Evolutionary conservation across 2,113 vertebrate species (phyloP).

Genomic region (Trichechus manatus): DNA sequence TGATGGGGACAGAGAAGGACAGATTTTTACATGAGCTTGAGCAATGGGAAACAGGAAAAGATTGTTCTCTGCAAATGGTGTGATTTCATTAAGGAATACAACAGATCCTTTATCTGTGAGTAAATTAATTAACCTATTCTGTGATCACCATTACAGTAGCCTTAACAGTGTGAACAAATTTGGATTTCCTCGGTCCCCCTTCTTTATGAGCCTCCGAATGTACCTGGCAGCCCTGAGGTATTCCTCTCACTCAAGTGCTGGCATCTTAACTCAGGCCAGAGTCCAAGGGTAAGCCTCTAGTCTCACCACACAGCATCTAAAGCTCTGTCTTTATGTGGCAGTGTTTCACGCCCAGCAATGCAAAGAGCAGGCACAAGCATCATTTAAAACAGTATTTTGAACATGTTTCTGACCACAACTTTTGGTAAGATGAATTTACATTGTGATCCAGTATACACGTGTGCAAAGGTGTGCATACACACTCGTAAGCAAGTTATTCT

Average conservation of each 20-base stretch:
- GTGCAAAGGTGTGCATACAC: background rate
- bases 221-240: too few relatives aligned
- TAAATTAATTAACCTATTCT: background rate
- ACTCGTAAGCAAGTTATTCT: background rate
- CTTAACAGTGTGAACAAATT: background rate
- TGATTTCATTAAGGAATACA: background rate
- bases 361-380: background rate
- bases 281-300: background rate
- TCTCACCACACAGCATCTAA: background rate
- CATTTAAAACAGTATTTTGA: background rate
- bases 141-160: background rate
- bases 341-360: background rate
- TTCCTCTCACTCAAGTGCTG: background rate
- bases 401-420: background rate
- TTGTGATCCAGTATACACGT: background rate
- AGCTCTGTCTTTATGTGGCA: background rate
- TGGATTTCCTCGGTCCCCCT: rapidly evolving
- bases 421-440: background rate
- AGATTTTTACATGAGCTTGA: background rate
- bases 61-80: background rate
- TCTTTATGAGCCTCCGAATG: background rate
- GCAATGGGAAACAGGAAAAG: background rate
- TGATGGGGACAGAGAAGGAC: background rate
- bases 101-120: background rate
- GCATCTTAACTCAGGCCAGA: background rate